Percentiles rank a stretch among this genome's conserved stretches.
phyloP scores from a whole-genome alignment of 2,888 invertebrate species.

The Drepanosiphum platanoidis region DNA sequence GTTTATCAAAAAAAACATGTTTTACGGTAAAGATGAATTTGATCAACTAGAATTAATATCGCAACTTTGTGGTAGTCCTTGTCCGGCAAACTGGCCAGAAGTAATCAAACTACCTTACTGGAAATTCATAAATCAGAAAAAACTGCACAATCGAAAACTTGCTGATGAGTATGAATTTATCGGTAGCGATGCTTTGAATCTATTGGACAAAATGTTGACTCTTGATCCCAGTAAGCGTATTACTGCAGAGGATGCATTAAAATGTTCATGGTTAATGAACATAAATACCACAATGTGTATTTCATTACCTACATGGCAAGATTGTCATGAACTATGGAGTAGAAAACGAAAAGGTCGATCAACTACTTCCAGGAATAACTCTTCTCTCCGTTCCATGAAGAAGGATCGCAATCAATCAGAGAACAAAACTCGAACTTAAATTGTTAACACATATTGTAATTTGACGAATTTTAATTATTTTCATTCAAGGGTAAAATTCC shows the following conservation, averaged over 20 bases:
- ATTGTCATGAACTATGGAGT: constrained; percentile 99
- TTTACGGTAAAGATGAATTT: constrained; percentile 77
- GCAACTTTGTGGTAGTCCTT: constrained; percentile 92
- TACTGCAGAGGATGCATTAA: constrained; percentile 92
- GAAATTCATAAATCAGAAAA: constrained; percentile 90
- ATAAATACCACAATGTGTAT: constrained; percentile 88
- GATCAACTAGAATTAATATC: constrained; percentile 93
- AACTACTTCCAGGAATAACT: constrained; percentile 74
- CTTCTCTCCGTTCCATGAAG: constrained; percentile 41
- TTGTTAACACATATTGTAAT: constrained; percentile 50
- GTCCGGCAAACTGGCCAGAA: constrained; percentile 96
- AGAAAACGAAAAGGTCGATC: constrained; percentile 88
- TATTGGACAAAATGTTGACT: constrained; percentile 95
- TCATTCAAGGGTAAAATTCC: constrained; percentile 56
- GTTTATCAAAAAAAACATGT: constrained; percentile 94
- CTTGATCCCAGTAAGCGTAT: constrained; percentile 94
- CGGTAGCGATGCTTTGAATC: constrained; percentile 86
- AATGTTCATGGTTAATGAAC: constrained; percentile 90
- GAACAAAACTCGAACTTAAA: constrained; percentile 61
- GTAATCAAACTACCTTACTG: constrained; percentile 93
- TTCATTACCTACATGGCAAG: constrained; percentile 93
- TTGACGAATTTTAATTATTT: constrained; percentile 61
- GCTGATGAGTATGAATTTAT: constrained; percentile 94
- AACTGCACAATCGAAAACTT: constrained; percentile 86
- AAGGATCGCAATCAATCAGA: constrained; percentile 54